These are phyloP conservation scores for Charanyca ferruginea DNA, from an alignment of 2,888 invertebrate species.

Conservation along the genomic window DNA sequence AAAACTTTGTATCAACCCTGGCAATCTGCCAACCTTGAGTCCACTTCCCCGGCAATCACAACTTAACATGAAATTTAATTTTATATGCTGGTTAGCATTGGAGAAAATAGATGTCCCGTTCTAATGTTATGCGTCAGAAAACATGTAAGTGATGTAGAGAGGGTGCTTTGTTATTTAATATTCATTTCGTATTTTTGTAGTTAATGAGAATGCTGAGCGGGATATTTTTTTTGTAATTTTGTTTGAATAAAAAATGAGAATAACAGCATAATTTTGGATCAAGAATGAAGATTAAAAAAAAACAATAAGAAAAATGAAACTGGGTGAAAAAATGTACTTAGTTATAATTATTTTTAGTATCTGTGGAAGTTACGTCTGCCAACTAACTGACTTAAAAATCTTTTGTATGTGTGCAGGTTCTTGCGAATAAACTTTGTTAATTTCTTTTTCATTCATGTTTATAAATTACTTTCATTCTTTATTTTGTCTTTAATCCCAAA, in stretches of 20 bases:
- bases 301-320: no score
- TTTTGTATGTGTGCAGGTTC: no score
- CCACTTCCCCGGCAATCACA: constrained; percentile 63
- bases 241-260: no score
- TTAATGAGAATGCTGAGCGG: background rate
- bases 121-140: constrained; percentile 46
- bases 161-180: constrained; percentile 11
- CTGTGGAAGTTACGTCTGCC: no score
- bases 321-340: no score
- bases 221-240: constrained; percentile 8
- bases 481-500: background rate
- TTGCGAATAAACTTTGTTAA: no score
- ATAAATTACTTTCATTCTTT: background rate
- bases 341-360: no score
- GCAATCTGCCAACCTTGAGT: constrained; percentile 65
- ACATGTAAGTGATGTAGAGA: constrained; percentile 42
- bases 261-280: no score
- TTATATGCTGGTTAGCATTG: constrained; percentile 59
- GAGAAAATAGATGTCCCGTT: constrained; percentile 26
- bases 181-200: constrained; percentile 11
- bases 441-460: no score
- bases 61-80: constrained; percentile 69
- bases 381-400: no score
- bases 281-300: no score
- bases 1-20: constrained; percentile 62